phyloP scores from a whole-genome alignment of 2,888 invertebrate species.

The Therioaphis trifolii region DNA sequence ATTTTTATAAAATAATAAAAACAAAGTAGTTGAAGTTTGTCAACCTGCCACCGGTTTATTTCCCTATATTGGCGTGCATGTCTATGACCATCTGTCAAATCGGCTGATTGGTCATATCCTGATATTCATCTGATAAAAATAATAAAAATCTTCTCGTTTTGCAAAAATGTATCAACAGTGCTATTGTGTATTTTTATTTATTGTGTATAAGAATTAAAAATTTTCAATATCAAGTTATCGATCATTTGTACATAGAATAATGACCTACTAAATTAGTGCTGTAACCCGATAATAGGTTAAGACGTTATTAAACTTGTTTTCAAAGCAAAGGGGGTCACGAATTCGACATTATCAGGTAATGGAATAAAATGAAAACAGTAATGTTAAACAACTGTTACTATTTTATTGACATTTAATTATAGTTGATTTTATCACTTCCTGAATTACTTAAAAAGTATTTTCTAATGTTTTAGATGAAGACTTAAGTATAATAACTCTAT shows the following conservation, averaged over 20 bases:
- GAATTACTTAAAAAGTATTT: slow-evolving; percentile 25
- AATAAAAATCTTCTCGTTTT: slow-evolving; percentile 59
- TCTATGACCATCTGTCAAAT: slow-evolving; percentile 57
- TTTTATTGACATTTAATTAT: slow-evolving; percentile 43
- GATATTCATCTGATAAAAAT: slow-evolving; percentile 58
- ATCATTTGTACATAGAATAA: slow-evolving; percentile 35
- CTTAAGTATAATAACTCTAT: slow-evolving; percentile 25
- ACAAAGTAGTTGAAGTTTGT: slow-evolving; percentile 43
- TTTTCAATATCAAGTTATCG: slow-evolving; percentile 56
- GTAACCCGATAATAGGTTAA: slow-evolving; percentile 44
- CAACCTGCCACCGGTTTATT: slow-evolving; percentile 62
- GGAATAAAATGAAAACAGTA: slow-evolving; percentile 15
- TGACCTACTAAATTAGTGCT: slow-evolving; percentile 46
- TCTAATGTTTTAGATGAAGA: slow-evolving; percentile 50
- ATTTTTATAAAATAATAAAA: neutral
- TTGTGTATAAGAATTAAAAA: slow-evolving; percentile 27
- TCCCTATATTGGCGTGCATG: slow-evolving; percentile 54
- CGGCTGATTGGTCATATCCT: slow-evolving; percentile 58
- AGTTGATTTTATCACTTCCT: slow-evolving; percentile 43
- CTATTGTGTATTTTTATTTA: slow-evolving; percentile 40
- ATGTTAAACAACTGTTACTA: slow-evolving; percentile 24
- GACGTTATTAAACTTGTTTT: slow-evolving; percentile 43
- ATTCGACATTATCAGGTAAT: slow-evolving; percentile 56
- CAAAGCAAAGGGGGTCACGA: slow-evolving; percentile 54
- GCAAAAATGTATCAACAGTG: slow-evolving; percentile 47